A percentile compares a stretch with the other conserved stretches of the same genome.
phyloP scores from a whole-genome alignment of 2,797 vertebrate species.

The Phyllotis vaccarum region DNA sequence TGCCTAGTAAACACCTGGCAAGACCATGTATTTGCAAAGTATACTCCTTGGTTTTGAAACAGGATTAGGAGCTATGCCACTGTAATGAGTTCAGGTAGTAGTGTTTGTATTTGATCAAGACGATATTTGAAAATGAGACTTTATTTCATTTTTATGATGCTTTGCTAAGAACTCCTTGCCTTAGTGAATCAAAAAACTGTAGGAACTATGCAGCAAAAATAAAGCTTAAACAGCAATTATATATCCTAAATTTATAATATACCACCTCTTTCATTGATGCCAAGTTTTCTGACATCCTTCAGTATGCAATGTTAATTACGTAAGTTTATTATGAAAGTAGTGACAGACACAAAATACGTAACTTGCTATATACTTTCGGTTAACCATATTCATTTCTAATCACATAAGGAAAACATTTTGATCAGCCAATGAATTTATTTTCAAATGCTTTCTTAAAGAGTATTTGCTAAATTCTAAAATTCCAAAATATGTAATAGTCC shows the following conservation, averaged over 20 bases:
- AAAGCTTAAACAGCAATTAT: conserved; percentile 27
- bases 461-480: conserved; percentile 61
- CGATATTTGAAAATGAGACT: not conserved
- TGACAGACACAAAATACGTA: conserved; percentile 43
- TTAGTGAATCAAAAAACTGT: conserved; percentile 28
- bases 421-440: conserved; percentile 55
- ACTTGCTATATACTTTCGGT: conserved; percentile 20
- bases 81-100: not conserved
- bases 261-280: conserved; percentile 58
- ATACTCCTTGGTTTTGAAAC: not conserved
- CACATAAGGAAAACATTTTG: conserved; percentile 31
- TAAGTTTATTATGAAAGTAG: conserved; percentile 61
- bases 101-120: not conserved
- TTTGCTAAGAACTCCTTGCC: conserved; percentile 1
- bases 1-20: conserved; percentile 25
- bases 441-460: conserved; percentile 64
- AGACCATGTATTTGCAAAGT: not conserved
- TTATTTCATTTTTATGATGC: not conserved
- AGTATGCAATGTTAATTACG: not conserved
- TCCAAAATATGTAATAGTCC: conserved; percentile 29
- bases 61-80: not conserved
- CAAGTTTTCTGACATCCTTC: conserved; percentile 17
- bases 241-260: conserved; percentile 12
- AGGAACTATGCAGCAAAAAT: not conserved
- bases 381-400: conserved; percentile 43